Base-by-base conservation (phyloP, 2,888 invertebrate species). In the Watsonalla cultraria region DNA sequence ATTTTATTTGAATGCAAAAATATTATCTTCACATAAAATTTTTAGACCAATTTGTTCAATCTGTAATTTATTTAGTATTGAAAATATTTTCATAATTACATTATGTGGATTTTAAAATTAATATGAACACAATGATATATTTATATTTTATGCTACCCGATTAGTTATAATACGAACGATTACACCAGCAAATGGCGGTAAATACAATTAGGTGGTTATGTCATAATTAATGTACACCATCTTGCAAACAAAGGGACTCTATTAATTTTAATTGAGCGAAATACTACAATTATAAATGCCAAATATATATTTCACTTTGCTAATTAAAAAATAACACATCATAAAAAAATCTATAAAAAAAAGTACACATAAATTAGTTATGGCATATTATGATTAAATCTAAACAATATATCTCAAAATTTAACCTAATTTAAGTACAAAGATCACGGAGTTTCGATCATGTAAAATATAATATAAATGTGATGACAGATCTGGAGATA, bases 371-470 rank as follows among this genome's bases (percentile, higher is more conserved):
- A 88, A 86, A 87, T 89, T 87, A 88, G 84, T 86, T 89, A 89
- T 89, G 89, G 89, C 89, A 87, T 89, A 84, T 84, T 89, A 84
- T 84, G 85, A 84, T 82, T 80, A 82, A 75, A 75, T 74, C 80
- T 84, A 78, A 79, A 78, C 72, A 70, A 74, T 73, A 78, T 84
- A 86, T 83, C 79, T 82, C 79, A 73, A 77, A 37, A 76, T 74
- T 73, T 72, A 83, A 74, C 70, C 80, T 84, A 85, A 74, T 80
- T 84, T 87, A 88, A 87, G 85, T 86, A 86, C 86, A 84, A 77
- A 76, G 74, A 82, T 84, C 82, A 82, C 78, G 72, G 68, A 64
- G 62, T 76, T 70, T 47, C 54, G 59, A 62, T 57, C 52, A 57
- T 58, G 37, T 46, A 54, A 56, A 53, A 34, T 54, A 57, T 53